Conservation (phyloP, 1,140 invertebrate genomes). For the Calliphora vicina region DNA sequence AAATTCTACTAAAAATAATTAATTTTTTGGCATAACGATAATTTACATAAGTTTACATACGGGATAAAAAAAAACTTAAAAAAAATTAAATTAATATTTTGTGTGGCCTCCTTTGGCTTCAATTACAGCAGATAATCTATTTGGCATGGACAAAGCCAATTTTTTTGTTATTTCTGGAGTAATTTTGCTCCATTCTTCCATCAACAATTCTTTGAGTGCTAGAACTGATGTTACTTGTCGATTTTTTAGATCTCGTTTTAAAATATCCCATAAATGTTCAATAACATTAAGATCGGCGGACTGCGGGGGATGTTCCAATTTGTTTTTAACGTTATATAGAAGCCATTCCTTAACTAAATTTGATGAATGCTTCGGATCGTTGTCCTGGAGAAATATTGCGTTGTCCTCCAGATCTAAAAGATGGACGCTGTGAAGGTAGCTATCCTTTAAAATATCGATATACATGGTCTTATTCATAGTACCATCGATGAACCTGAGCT, state of each 20-base stretch:
- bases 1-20: too few species aligned
- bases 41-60: too few species aligned
- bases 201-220: background rate
- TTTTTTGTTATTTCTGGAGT: background rate
- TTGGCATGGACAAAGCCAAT: background rate
- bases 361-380: background rate
- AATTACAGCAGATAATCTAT: background rate
- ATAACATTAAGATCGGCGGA: background rate
- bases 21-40: too few species aligned
- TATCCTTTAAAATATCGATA: background rate
- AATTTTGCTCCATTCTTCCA: background rate
- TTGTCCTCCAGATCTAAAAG: background rate
- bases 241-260: background rate
- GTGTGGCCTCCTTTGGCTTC: background rate
- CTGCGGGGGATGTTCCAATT: background rate
- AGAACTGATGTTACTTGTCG: background rate
- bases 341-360: background rate
- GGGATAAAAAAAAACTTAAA: too few species aligned
- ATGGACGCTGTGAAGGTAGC: background rate
- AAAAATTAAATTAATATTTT: background rate
- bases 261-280: background rate
- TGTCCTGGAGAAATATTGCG: background rate
- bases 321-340: background rate
- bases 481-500: conserved; percentile 6
- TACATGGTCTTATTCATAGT: background rate